A percentile compares a stretch with the other conserved stretches of the same genome.
Conservation (phyloP, 2,113 vertebrate species). For the Helogale parvula region DNA sequence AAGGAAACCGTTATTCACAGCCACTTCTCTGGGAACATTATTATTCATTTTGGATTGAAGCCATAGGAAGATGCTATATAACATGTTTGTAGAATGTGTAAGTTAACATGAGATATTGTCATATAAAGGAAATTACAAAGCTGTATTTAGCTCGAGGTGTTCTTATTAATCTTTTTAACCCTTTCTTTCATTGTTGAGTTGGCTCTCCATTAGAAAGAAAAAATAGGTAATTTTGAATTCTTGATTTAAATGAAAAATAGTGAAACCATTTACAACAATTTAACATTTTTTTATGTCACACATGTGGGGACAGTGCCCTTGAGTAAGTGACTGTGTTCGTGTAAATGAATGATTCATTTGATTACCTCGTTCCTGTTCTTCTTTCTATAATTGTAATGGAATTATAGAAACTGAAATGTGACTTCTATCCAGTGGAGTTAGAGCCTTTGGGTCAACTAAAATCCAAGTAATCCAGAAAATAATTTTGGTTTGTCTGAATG, state of each 20-base stretch:
- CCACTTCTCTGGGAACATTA: not conserved
- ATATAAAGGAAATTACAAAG: conserved; percentile 12
- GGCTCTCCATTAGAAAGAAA: not conserved
- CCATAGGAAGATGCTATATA: not conserved
- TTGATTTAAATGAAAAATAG: conserved; percentile 51
- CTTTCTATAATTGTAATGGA: not conserved
- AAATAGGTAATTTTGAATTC: not conserved
- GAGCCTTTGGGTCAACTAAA: not conserved
- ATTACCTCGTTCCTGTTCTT: not conserved
- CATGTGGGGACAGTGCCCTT: not conserved
- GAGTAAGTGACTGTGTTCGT: not conserved
- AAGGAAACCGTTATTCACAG: not conserved
- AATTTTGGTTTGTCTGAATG: conserved; percentile 46
- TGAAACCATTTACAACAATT: not conserved
- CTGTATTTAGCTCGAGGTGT: not conserved
- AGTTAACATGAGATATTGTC: conserved; percentile 24
- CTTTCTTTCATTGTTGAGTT: conserved; percentile 25
- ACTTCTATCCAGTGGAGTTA: conserved; percentile 12
- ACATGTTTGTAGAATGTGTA: not conserved
- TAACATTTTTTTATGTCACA: not conserved
- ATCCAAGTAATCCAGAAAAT: not conserved
- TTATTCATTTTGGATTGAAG: conserved; percentile 44
- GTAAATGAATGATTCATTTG: conserved; percentile 10
- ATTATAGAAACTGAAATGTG: not conserved
- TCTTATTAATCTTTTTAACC: not conserved